phyloP scores from a whole-genome alignment of 1,140 invertebrate genomes.

The Nephila pilipes region DNA sequence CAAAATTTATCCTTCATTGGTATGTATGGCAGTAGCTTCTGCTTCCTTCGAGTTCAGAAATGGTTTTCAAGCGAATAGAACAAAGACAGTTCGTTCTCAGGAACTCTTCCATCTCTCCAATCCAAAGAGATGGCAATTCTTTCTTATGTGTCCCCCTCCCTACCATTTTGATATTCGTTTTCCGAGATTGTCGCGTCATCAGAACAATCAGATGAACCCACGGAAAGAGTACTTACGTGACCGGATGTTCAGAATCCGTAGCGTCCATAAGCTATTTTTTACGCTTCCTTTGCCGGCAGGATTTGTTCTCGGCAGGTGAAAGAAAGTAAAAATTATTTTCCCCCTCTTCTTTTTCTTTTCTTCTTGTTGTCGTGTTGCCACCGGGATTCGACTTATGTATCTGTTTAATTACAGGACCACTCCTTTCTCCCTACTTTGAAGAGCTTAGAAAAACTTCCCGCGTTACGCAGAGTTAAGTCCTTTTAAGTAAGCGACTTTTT shows the following conservation, averaged over 20 bases:
- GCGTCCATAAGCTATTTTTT: slow-evolving; percentile 36
- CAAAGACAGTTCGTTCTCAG: slow-evolving; percentile 2
- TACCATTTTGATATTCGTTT: slow-evolving; percentile 16
- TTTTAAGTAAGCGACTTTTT: background rate
- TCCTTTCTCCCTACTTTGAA: background rate
- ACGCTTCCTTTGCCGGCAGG: slow-evolving; percentile 27
- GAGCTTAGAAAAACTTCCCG: background rate
- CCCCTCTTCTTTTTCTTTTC: background rate
- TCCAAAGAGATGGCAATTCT: too few species aligned
- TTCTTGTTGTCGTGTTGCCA: slow-evolving; percentile 15
- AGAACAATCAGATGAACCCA: slow-evolving; percentile 38
- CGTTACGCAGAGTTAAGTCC: background rate
- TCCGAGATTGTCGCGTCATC: slow-evolving; percentile 23
- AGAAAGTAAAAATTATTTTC: slow-evolving; percentile 2
- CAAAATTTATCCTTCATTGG: background rate
- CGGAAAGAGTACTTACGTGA: slow-evolving; percentile 31
- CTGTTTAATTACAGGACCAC: slow-evolving; percentile 22
- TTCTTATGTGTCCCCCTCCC: background rate
- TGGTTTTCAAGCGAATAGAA: slow-evolving; percentile 13
- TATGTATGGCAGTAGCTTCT: background rate
- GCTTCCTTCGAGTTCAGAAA: background rate
- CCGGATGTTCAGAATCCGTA: slow-evolving; percentile 33
- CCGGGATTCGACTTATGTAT: slow-evolving; percentile 5
- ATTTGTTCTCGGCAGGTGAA: slow-evolving; percentile 37
- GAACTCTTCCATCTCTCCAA: background rate